Base-by-base conservation (phyloP, 2,797 vertebrate species). In the Scleropages formosus region DNA sequence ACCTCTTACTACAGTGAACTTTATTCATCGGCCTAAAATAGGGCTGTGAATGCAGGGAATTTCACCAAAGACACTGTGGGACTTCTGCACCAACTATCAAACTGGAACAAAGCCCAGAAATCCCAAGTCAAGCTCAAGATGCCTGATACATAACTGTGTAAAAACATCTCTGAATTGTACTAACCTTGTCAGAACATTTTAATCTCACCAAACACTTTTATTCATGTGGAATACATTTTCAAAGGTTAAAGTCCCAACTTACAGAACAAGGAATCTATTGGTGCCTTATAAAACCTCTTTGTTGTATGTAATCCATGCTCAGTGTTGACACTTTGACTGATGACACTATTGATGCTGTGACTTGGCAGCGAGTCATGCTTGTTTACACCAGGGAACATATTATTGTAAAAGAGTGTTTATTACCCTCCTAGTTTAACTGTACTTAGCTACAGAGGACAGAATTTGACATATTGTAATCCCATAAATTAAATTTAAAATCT, bases 81-180 rank as follows among this genome's bases (percentile, higher is more conserved):
- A 58, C 8, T 24, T 12, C 10, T 46, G 13, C 49, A 58, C 26
- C 22, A 39, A 58, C 24, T 39, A 13, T 10, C 44, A 16, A 69
- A 51, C n/a, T 24, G 51, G 24, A 13, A 26, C 15, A 70, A 26
- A 1, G 24, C 26, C 24, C 51, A 58, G 66, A 49, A 24, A 22
- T 68, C 13, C 51, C 27, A 24, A 71, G 49, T 71, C 51, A 56
- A 71, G 68, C 47, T 49, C 24, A 31, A 71, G 68, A 31, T 16
- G 68, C 56, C 68, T 71, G 49, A 26, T 24, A 70, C 67, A 58
- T 16, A 20, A 18, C 10, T 31, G 68, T 71, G 68, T 71, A 47
- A 71, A n/a, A 58, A 71, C 18, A 56, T 58, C 27, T 15, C 24
- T 16, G 68, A 56, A 12, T 8, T n/a, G 47, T 16, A 1, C 7